Conservation (phyloP, 2,797 vertebrate species). For the Sebastiscus tertius region DNA sequence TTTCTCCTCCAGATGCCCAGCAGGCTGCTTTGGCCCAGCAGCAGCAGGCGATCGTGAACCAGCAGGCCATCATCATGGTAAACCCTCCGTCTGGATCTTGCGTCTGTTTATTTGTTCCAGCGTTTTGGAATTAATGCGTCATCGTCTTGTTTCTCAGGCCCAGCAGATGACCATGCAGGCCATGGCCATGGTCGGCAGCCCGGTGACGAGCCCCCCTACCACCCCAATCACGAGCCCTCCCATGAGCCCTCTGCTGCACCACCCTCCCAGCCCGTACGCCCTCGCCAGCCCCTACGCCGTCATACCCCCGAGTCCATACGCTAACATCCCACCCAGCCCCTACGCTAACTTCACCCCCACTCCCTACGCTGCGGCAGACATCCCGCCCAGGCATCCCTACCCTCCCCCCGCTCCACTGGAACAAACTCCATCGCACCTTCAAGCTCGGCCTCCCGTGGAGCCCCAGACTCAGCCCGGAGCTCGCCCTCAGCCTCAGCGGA, state of each 20-base stretch:
- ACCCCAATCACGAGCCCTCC: conserved; percentile 76
- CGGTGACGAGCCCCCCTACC: conserved; percentile 72
- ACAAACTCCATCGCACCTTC: conserved; percentile 28
- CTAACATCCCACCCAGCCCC: conserved; percentile 70
- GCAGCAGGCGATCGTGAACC: conserved; percentile 83
- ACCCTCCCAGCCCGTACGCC: conserved; percentile 68
- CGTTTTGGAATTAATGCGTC: background rate
- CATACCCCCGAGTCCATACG: conserved; percentile 71
- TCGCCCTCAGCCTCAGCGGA: conserved; percentile 10
- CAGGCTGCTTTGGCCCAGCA: conserved; percentile 77
- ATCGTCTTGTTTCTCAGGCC: conserved; percentile 77
- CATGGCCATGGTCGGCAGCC: conserved; percentile 81
- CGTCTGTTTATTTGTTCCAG: conserved; percentile 21
- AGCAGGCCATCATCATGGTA: conserved; percentile 87
- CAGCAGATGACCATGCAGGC: conserved; percentile 91
- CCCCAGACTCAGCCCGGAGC: conserved; percentile 7
- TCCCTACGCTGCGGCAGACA: conserved; percentile 48
- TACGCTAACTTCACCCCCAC: conserved; percentile 74
- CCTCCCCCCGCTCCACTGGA: conserved; percentile 17
- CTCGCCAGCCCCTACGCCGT: conserved; percentile 64
- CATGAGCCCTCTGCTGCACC: conserved; percentile 64
- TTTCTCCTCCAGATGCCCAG: conserved; percentile 77
- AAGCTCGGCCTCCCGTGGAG: conserved; percentile 9
- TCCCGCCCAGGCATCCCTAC: conserved; percentile 52
- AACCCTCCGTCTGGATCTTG: conserved; percentile 46